Evolutionary conservation across 2,888 invertebrate species (phyloP), one percentile per base, ranked within the genome.

Genomic region (Cryptophagus acutangulus): DNA sequence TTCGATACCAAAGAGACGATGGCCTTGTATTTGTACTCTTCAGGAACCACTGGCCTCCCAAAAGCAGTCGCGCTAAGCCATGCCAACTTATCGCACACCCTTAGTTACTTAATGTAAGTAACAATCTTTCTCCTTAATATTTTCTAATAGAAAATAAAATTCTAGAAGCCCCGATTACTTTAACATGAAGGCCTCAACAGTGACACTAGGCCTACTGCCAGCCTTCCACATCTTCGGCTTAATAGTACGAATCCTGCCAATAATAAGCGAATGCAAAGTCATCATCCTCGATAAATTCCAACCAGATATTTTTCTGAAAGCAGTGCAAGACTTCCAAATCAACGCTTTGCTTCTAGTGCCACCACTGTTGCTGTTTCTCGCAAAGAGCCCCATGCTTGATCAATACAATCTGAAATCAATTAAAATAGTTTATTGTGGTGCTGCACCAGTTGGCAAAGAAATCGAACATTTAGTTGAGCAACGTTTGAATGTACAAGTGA

Each of bases 11-110:
- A 37, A 3, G 73, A 81, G 9, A 84, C 85, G 51, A 64, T 80
- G 2, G 76, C 76, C 0, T 66, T 83, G 3, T 69, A 89, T 57
- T 87, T 87, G 0, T 89, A 84, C 63, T 88, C 88, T 1, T 88
- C 87, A 61, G 87, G 87, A 1, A 90, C 90, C 0, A 90, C 89
- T 0, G 90, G 91, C 0, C 44, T 82, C 36, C 82, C 85, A 0
- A 86, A 86, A 69, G 84, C 83, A 1, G 84, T 86, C 0, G 74
- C 78, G 52, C 69, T 85, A 1, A 75, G 78, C 0, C 47, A 52
- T 20, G 52, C 43, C 24, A 70, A 68, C 55, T 33, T 72, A 1
- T 55, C 69, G 1, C 45, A 66, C 1, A 69, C 71, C 43, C 33
- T 65, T 15, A 37, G 31, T 17, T 63, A 62, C 48, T 1, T 36